These are phyloP conservation scores for Callimorpha dominula DNA, from an alignment of 2,888 invertebrate genomes.

Conservation along the genomic window DNA sequence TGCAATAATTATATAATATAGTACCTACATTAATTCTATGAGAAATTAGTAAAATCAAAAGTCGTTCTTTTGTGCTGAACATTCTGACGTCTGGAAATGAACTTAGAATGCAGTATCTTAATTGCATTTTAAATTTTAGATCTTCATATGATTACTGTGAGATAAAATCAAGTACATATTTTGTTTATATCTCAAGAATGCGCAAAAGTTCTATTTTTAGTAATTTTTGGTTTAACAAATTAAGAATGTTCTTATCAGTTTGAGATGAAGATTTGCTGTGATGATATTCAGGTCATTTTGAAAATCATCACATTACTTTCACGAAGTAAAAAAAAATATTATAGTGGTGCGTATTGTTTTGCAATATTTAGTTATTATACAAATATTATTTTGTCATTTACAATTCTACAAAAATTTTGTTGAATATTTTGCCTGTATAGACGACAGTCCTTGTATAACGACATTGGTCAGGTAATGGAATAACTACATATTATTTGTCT, in stretches of 20 bases:
- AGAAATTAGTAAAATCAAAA: neutral
- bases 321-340: neutral
- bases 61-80: neutral
- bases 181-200: neutral
- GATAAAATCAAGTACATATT: neutral
- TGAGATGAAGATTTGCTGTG: too few relatives aligned
- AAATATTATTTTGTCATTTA: too few relatives aligned
- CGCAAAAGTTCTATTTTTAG: neutral
- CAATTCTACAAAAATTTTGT: too few relatives aligned
- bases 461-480: neutral
- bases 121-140: neutral
- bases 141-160: neutral
- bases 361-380: neutral
- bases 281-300: too few relatives aligned
- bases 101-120: neutral
- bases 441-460: neutral
- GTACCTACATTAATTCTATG: too few relatives aligned
- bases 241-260: too few relatives aligned
- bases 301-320: too few relatives aligned
- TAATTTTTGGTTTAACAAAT: too few relatives aligned
- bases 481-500: slow-evolving; percentile 11
- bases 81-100: neutral
- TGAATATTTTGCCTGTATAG: too few relatives aligned
- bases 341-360: neutral
- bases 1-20: too few relatives aligned